A percentile compares a stretch with the other conserved stretches of the same genome.
Evolutionary conservation across 1,140 invertebrate genomes (phyloP).

Genomic region (Asobara japonica): DNA sequence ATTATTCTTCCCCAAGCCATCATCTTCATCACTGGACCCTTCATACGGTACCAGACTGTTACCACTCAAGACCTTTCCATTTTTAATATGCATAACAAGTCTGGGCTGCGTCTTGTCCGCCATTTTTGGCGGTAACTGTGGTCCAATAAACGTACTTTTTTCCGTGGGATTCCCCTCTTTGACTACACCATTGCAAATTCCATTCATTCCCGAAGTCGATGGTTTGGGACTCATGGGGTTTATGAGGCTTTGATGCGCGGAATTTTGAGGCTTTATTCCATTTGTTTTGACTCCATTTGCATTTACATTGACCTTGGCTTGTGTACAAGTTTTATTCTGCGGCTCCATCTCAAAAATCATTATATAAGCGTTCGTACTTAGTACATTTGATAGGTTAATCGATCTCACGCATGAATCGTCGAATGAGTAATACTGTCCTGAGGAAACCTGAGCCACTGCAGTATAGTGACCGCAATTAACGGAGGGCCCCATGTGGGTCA

Average conservation of each 20-base stretch:
- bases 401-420: constrained; percentile 78
- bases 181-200: constrained; percentile 36
- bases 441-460: constrained; percentile 85
- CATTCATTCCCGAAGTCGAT: constrained; percentile 46
- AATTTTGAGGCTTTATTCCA: constrained; percentile 45
- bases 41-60: constrained; percentile 63
- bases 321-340: constrained; percentile 51
- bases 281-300: constrained; percentile 49
- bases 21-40: constrained; percentile 63
- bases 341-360: constrained; percentile 87
- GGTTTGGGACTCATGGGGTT: constrained; percentile 44
- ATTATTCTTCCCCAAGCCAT: constrained; percentile 29
- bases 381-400: constrained; percentile 77
- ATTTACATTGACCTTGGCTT: constrained; percentile 51
- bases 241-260: too few relatives aligned
- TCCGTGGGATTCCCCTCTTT: constrained; percentile 29
- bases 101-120: constrained; percentile 51
- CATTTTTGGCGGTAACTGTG: constrained; percentile 53
- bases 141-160: constrained; percentile 50
- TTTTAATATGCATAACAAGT: constrained; percentile 55
- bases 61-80: constrained; percentile 55
- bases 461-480: constrained; percentile 98
- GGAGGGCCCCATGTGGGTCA: constrained; percentile 95
- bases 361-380: constrained; percentile 87
- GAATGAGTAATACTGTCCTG: constrained; percentile 88